Percentiles rank a stretch among this genome's conserved stretches.
Conservation (phyloP, 2,113 vertebrate species). For the Dermatemys mawii region DNA sequence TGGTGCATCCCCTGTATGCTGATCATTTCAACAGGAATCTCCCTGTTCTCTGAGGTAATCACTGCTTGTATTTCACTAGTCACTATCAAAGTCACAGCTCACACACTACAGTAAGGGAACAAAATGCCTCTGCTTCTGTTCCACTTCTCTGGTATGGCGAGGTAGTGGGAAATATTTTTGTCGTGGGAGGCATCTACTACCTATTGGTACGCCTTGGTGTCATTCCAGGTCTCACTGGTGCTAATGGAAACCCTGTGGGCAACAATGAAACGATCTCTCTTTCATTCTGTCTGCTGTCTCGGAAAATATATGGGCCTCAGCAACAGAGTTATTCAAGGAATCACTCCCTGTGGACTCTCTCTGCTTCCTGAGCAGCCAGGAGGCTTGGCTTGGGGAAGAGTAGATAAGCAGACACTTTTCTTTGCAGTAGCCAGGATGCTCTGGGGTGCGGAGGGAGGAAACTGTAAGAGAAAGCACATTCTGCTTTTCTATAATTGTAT, state of each 20-base stretch:
- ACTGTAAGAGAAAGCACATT: background rate
- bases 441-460: background rate
- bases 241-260: too few relatives aligned
- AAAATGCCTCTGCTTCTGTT: too few relatives aligned
- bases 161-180: too few relatives aligned
- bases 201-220: too few relatives aligned
- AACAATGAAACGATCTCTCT: background rate
- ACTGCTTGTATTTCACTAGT: too few relatives aligned
- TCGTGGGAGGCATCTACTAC: too few relatives aligned
- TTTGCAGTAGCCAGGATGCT: background rate
- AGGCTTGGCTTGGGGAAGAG: background rate
- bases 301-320: background rate
- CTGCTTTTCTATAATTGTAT: background rate
- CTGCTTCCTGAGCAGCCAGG: background rate
- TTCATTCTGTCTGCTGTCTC: fast-evolving
- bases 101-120: too few relatives aligned
- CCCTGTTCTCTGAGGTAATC: too few relatives aligned
- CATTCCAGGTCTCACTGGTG: background rate
- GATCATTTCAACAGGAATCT: too few relatives aligned
- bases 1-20: too few relatives aligned
- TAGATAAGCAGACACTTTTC: background rate
- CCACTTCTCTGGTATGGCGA: too few relatives aligned
- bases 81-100: too few relatives aligned
- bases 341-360: background rate
- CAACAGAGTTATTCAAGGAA: background rate